These are phyloP conservation scores for Calosoma granatense DNA, from an alignment of 1,140 invertebrate genomes.

Conservation along the genomic window DNA sequence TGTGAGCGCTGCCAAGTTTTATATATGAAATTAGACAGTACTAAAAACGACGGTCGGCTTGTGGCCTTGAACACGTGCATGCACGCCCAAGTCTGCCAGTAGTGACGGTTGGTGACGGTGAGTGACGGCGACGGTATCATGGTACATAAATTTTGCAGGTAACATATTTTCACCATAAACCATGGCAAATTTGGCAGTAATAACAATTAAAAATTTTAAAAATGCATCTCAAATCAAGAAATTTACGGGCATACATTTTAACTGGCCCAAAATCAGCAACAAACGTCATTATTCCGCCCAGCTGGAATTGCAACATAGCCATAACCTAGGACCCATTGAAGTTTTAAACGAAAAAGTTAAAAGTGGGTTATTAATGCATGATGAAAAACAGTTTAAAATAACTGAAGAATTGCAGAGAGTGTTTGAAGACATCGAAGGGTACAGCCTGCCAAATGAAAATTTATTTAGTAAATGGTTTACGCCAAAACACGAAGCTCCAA, in stretches of 20 bases:
- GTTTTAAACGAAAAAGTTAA: constrained; percentile 47
- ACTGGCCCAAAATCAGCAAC: background rate
- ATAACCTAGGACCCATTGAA: constrained; percentile 32
- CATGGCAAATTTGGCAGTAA: constrained; percentile 1
- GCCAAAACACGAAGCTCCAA: constrained; percentile 43
- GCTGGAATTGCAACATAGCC: background rate
- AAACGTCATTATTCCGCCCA: constrained; percentile 7
- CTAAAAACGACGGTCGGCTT: too few relatives aligned
- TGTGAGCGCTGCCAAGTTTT: background rate
- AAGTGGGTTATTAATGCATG: constrained; percentile 48
- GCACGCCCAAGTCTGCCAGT: too few relatives aligned
- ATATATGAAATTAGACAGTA: background rate
- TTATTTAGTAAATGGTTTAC: constrained; percentile 37
- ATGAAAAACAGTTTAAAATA: constrained; percentile 61
- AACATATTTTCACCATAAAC: background rate
- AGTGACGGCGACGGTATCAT: too few relatives aligned
- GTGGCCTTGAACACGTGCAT: too few relatives aligned
- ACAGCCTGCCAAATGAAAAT: constrained; percentile 40
- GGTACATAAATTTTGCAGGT: too few relatives aligned
- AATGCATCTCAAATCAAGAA: background rate
- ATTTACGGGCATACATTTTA: background rate
- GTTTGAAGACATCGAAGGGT: constrained; percentile 52
- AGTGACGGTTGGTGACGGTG: too few relatives aligned
- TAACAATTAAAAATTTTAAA: background rate
- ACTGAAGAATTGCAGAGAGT: constrained; percentile 57